Evolutionary conservation across 2,797 vertebrate species (phyloP).

Genomic region (Anolis apletophallus): DNA sequence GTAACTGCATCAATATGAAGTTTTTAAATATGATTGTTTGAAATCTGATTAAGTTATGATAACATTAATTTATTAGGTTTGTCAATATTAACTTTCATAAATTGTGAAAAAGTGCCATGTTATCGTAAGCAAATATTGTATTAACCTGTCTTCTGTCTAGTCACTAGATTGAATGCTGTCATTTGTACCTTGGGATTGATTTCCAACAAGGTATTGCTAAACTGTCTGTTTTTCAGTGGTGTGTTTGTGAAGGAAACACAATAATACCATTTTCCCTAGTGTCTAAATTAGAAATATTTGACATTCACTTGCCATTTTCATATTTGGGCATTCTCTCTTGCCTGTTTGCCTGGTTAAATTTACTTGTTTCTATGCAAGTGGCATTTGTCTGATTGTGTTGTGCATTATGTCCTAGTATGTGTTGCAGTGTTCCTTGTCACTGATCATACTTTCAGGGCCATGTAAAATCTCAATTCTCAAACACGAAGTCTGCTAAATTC

Average conservation of each 20-base stretch:
- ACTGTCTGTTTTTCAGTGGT: slow-evolving; percentile 5
- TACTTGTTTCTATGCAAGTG: not conserved
- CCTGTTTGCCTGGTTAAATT: slow-evolving; percentile 5
- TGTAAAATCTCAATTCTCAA: not conserved
- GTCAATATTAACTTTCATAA: not conserved
- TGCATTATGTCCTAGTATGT: slow-evolving; percentile 34
- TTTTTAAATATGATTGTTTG: not conserved
- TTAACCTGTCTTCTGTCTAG: slow-evolving; percentile 32
- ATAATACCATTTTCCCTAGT: not conserved
- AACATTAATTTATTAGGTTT: not conserved
- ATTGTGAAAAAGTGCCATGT: fast-evolving
- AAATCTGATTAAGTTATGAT: not conserved
- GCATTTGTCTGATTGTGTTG: slow-evolving; percentile 14
- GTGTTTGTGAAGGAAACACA: slow-evolving; percentile 5
- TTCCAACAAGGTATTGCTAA: slow-evolving; percentile 44
- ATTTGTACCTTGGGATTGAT: slow-evolving; percentile 37
- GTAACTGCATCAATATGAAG: not conserved
- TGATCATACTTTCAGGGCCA: not conserved
- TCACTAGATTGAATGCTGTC: slow-evolving; percentile 39
- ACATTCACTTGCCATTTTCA: not conserved
- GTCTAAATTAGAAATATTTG: slow-evolving; percentile 6
- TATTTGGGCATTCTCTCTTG: slow-evolving; percentile 18
- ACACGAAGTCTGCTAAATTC: not conserved
- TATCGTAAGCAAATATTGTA: not conserved
- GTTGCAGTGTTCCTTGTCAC: slow-evolving; percentile 23